Conservation (phyloP, 2,888 invertebrate species). For the Latrodectus elegans region DNA sequence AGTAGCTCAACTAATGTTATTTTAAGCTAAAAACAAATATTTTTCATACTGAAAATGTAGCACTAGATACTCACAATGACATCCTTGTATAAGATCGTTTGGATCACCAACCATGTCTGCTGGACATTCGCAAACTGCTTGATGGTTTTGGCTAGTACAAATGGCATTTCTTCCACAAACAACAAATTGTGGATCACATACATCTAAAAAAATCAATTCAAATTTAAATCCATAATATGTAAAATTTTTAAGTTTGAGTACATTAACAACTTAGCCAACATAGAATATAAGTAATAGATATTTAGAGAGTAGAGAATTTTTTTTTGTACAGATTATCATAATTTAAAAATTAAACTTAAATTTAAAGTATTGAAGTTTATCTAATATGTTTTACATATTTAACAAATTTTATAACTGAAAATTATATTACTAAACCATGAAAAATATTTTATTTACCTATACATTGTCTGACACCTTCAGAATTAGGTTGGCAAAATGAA, state of each 20-base stretch:
- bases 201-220: conserved; percentile 42
- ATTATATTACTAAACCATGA: too few relatives aligned
- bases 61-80: conserved; percentile 46
- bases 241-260: too few relatives aligned
- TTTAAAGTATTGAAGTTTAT: too few relatives aligned
- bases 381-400: too few relatives aligned
- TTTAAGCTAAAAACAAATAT: too few relatives aligned
- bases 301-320: neutral
- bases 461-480: conserved; percentile 65
- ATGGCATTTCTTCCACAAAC: conserved; percentile 86
- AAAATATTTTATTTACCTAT: conserved; percentile 28
- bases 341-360: neutral
- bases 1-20: too few relatives aligned
- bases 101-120: conserved; percentile 83
- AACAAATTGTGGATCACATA: conserved; percentile 58
- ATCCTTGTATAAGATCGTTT: conserved; percentile 68
- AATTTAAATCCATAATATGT: neutral
- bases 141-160: conserved; percentile 83
- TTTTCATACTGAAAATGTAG: neutral
- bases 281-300: neutral
- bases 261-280: too few relatives aligned
- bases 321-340: neutral
- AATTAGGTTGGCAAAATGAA: conserved; percentile 58
- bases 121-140: conserved; percentile 86
- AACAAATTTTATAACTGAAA: too few relatives aligned